Percentiles rank a stretch among this genome's conserved stretches.
Evolutionary conservation across 2,113 vertebrate genomes (phyloP).

Genomic region (Vidua macroura): DNA sequence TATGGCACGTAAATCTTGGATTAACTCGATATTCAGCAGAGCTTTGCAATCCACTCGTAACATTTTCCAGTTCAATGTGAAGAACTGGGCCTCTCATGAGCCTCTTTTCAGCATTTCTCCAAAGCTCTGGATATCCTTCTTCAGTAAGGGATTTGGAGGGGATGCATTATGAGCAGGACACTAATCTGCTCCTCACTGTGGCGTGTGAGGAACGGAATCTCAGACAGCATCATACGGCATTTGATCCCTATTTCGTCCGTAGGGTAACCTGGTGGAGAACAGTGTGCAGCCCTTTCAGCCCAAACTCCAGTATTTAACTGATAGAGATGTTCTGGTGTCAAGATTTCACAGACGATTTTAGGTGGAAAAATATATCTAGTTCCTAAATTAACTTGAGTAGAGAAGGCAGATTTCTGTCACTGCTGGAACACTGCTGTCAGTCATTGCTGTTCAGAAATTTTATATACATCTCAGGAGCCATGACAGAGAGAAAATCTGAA

Average conservation of each 20-base stretch:
- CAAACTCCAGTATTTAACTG: not conserved
- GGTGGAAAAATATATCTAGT: not conserved
- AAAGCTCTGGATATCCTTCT: slow-evolving; percentile 54
- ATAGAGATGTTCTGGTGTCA: not conserved
- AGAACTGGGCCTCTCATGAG: slow-evolving; percentile 52
- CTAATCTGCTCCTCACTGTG: slow-evolving; percentile 23
- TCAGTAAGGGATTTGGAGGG: slow-evolving; percentile 24
- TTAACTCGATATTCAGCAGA: slow-evolving; percentile 41
- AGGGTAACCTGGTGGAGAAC: not conserved
- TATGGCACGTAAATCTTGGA: slow-evolving; percentile 56
- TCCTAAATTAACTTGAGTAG: not conserved
- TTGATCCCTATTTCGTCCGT: not conserved
- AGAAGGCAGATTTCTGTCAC: not conserved
- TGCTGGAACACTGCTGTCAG: not conserved
- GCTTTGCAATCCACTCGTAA: slow-evolving; percentile 26
- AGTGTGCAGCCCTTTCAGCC: not conserved
- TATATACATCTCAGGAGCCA: not conserved
- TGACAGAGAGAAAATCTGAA: not conserved
- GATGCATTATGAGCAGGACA: slow-evolving; percentile 23
- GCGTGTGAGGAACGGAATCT: not conserved
- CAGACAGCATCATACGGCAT: fast-evolving
- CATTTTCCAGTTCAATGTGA: slow-evolving; percentile 30
- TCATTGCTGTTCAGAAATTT: not conserved
- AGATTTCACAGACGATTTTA: not conserved
- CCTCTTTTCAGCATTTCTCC: slow-evolving; percentile 45